Percentiles rank a stretch among this genome's conserved stretches.
Conservation (phyloP, 2,113 vertebrate species). For the Brachirus orientalis region DNA sequence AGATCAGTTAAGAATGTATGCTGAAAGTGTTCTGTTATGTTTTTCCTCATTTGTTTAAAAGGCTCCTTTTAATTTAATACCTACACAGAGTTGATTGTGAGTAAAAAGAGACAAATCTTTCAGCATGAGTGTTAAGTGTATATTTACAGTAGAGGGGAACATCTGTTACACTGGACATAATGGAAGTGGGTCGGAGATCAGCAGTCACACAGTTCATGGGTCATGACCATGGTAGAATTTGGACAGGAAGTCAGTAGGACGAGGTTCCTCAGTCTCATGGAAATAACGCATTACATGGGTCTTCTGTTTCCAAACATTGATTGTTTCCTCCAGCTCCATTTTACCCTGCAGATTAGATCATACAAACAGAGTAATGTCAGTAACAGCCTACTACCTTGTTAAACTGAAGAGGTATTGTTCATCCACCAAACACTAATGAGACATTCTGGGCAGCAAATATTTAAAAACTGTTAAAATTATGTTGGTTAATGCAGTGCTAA, state of each 20-base stretch:
- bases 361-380: background rate
- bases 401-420: too few species aligned
- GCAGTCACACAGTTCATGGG: slow-evolving; percentile 80
- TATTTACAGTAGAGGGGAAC: slow-evolving; percentile 79
- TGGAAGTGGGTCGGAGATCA: slow-evolving; percentile 33
- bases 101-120: slow-evolving; percentile 11
- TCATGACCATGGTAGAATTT: slow-evolving; percentile 92
- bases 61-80: background rate
- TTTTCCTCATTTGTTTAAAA: background rate
- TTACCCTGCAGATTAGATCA: slow-evolving; percentile 85
- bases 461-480: background rate
- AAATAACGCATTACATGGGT: slow-evolving; percentile 97
- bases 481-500: background rate
- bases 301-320: slow-evolving; percentile 94
- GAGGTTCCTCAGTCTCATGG: slow-evolving; percentile 84
- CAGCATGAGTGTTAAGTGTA: slow-evolving; percentile 48
- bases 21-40: too few species aligned
- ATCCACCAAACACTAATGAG: too few species aligned
- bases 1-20: background rate
- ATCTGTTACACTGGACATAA: slow-evolving; percentile 53
- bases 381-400: too few species aligned
- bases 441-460: too few species aligned
- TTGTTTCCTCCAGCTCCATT: slow-evolving; percentile 95
- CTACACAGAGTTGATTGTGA: background rate
- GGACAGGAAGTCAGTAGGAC: slow-evolving; percentile 90